Evolutionary conservation across 2,113 vertebrate genomes (phyloP), one percentile per base, ranked within the genome.

Genomic region (Chrysochloris asiatica): DNA sequence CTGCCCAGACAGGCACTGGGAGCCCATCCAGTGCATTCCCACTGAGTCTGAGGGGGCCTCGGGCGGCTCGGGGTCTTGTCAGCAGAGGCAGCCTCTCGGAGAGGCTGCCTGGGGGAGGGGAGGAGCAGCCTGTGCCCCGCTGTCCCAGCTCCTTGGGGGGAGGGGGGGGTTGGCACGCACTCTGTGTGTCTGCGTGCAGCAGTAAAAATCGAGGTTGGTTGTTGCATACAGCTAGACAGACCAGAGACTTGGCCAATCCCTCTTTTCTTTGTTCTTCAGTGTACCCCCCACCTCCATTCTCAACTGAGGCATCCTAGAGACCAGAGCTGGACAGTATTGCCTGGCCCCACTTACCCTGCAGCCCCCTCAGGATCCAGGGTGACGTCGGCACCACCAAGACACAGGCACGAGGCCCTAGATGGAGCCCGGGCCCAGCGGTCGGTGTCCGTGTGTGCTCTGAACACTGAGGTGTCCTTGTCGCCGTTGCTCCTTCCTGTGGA

Each of bases 361-460:
- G 86, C 76, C 83, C 96, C 96, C 67, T 97, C 95, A 6, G 97
- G 96, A 22, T 96, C 88, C 59, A 97, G 71, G 76, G 97, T 63
- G 8, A 97, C 97, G 63, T 98, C 97, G 16, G 97, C 96, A 77
- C 95, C 94, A 9, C 97, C 95, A 93, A 97, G 97, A 86, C 97
- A 98, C 21, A 97, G 85, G 88, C 98, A 96, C 5, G 97, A 96
- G 61, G 97, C 83, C 45, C 98, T 97, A 77, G 97, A 94, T 76
- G 97, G 97, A 83, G 97, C 93, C 96, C 97, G 97, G 94, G 98
- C 95, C 98, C 98, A 98, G 63, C 94, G 97, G 83, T 97, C 96
- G 38, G 98, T 95, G 8, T 98, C 98, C 56, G 92, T 87, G 75
- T 97, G 97, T 36, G 97, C 91, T 97, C 97, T 97, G 90, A 97